Evolutionary conservation across 1,140 invertebrate species (phyloP).

Genomic region (Sitodiplosis mosellana): DNA sequence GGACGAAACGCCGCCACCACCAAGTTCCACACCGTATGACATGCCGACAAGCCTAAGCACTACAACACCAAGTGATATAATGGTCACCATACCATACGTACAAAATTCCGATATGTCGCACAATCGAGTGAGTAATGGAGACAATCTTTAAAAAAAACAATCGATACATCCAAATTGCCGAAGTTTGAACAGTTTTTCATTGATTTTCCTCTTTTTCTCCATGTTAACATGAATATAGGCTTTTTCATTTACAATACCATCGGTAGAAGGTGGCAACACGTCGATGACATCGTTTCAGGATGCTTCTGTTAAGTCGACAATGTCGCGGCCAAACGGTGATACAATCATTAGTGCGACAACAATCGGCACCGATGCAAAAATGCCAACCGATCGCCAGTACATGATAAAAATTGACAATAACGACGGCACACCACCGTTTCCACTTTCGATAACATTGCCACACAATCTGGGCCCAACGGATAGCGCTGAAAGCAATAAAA

Average conservation of each 20-base stretch:
- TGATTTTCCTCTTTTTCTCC: background rate
- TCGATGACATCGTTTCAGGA: background rate
- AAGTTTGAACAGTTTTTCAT: too few species aligned
- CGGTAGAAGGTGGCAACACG: constrained; percentile 5
- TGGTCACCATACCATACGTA: constrained; percentile 17
- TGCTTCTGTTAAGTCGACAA: background rate
- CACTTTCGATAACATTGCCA: constrained; percentile 22
- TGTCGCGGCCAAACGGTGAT: too few species aligned
- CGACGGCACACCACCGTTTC: constrained; percentile 10
- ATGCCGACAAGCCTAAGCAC: constrained; percentile 1
- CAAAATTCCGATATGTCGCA: constrained; percentile 9
- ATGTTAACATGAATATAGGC: constrained; percentile 14
- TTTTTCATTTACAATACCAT: constrained; percentile 23
- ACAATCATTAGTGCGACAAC: too few species aligned
- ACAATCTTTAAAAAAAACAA: too few species aligned
- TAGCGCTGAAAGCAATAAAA: background rate
- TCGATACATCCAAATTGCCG: too few species aligned
- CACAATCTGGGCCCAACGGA: constrained; percentile 4
- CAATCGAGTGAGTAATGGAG: constrained; percentile 16
- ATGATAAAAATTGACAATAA: constrained; percentile 24
- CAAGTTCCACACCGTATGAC: background rate
- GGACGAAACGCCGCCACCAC: constrained; percentile 7
- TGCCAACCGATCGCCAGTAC: constrained; percentile 16
- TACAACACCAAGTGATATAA: constrained; percentile 13
- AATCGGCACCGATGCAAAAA: background rate